These are phyloP conservation scores for Drosophila chauvacae DNA, from an alignment of 1,140 invertebrate genomes.

Conservation along the genomic window DNA sequence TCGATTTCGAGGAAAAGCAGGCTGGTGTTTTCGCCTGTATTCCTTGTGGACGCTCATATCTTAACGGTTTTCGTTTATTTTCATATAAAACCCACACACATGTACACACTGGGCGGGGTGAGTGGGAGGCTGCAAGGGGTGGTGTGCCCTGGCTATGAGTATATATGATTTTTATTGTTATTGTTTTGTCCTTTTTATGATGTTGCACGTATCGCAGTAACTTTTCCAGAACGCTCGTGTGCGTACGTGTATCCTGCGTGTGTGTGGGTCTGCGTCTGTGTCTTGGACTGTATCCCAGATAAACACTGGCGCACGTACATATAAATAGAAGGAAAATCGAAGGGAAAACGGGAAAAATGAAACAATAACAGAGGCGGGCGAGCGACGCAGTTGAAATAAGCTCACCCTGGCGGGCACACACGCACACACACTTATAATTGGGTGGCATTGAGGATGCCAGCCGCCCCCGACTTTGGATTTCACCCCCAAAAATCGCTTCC, in stretches of 20 bases:
- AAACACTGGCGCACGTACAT: constrained; percentile 37
- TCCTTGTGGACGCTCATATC: constrained; percentile 63
- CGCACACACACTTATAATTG: constrained; percentile 78
- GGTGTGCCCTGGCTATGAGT: constrained; percentile 25
- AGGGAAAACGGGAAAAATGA: constrained; percentile 71
- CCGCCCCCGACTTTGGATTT: constrained; percentile 46
- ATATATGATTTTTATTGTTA: constrained; percentile 83
- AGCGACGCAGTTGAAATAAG: constrained; percentile 47
- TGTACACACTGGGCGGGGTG: constrained; percentile 9
- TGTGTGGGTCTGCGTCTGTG: neutral
- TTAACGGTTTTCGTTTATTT: constrained; percentile 63
- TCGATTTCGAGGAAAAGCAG: constrained; percentile 7
- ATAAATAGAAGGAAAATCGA: constrained; percentile 62
- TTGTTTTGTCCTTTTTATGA: constrained; percentile 82
- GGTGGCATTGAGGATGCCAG: constrained; percentile 76
- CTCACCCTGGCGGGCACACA: constrained; percentile 25
- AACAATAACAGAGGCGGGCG: constrained; percentile 65
- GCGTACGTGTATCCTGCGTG: constrained; percentile 33
- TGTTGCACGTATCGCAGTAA: constrained; percentile 66
- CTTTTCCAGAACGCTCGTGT: constrained; percentile 38
- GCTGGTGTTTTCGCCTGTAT: constrained; percentile 1
- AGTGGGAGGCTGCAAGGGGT: constrained; percentile 9
- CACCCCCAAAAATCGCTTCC: constrained; percentile 67
- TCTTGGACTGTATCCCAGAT: constrained; percentile 43
- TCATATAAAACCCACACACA: constrained; percentile 36